Evolutionary conservation across 2,797 vertebrate species (phyloP).

Genomic region (Morelia viridis): DNA sequence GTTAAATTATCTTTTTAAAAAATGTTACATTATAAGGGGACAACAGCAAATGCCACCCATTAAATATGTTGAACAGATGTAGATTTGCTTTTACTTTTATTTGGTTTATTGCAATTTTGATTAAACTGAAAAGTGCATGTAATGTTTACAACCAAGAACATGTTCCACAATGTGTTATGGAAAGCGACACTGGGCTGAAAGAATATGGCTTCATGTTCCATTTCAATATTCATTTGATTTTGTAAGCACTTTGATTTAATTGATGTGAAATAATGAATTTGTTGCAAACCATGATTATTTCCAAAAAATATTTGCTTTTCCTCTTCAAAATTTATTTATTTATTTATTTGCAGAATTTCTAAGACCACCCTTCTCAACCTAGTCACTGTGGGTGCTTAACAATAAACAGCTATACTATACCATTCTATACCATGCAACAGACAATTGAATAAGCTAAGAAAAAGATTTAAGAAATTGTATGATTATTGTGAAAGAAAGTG

Average conservation of each 20-base stretch:
- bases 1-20: constrained; percentile 64
- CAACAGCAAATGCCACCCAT: constrained; percentile 59
- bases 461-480: neutral
- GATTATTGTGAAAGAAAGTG: neutral
- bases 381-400: neutral
- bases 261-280: constrained; percentile 47
- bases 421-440: neutral
- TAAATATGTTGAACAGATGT: constrained; percentile 56
- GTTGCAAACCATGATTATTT: neutral
- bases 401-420: neutral
- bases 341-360: neutral
- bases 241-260: neutral
- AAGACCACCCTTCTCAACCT: neutral
- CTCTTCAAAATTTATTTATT: neutral
- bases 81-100: neutral
- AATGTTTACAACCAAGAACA: constrained; percentile 59
- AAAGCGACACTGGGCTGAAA: constrained; percentile 42
- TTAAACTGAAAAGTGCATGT: constrained; percentile 58
- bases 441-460: neutral
- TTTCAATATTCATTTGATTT: constrained; percentile 48
- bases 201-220: constrained; percentile 55
- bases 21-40: constrained; percentile 61
- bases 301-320: neutral
- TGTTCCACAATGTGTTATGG: constrained; percentile 58
- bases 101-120: constrained; percentile 48